Conservation (phyloP, 2,797 vertebrate species). For the Dallia pectoralis region DNA sequence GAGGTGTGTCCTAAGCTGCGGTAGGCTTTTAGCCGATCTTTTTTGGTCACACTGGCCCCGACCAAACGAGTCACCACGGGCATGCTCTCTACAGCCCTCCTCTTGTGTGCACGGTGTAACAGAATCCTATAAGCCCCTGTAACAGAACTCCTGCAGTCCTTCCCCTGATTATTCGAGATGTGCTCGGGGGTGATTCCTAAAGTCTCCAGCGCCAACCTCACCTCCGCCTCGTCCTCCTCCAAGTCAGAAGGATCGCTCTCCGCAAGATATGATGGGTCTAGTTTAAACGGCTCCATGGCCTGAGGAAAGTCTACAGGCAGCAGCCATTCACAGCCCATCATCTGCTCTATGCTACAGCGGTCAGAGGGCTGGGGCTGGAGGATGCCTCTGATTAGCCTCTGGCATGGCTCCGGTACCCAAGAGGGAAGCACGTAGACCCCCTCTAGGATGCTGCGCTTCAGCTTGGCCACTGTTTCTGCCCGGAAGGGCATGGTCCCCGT, state of each 20-base stretch:
- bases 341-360: slow-evolving; percentile 82
- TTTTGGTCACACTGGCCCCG: slow-evolving; percentile 66
- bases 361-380: slow-evolving; percentile 84
- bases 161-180: slow-evolving; percentile 87
- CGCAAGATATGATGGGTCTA: slow-evolving; percentile 87
- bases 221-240: slow-evolving; percentile 83
- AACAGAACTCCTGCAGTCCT: slow-evolving; percentile 87
- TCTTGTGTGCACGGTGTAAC: slow-evolving; percentile 87
- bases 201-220: slow-evolving; percentile 79
- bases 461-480: slow-evolving; percentile 92
- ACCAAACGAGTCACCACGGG: slow-evolving; percentile 73
- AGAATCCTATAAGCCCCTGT: slow-evolving; percentile 92
- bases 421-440: slow-evolving; percentile 81
- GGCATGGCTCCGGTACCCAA: slow-evolving; percentile 84
- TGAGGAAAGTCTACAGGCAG: slow-evolving; percentile 82
- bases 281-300: slow-evolving; percentile 83
- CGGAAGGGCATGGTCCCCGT: slow-evolving; percentile 92
- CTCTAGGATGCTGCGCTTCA: slow-evolving; percentile 93
- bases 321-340: slow-evolving; percentile 93
- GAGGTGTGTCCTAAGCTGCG: slow-evolving; percentile 86
- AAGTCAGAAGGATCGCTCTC: slow-evolving; percentile 69
- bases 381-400: slow-evolving; percentile 84
- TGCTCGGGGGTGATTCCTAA: slow-evolving; percentile 90
- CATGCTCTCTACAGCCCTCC: slow-evolving; percentile 77
- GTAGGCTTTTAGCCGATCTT: slow-evolving; percentile 74